phyloP scores from a whole-genome alignment of 2,113 vertebrate genomes.

The Taurulus bubalis region DNA sequence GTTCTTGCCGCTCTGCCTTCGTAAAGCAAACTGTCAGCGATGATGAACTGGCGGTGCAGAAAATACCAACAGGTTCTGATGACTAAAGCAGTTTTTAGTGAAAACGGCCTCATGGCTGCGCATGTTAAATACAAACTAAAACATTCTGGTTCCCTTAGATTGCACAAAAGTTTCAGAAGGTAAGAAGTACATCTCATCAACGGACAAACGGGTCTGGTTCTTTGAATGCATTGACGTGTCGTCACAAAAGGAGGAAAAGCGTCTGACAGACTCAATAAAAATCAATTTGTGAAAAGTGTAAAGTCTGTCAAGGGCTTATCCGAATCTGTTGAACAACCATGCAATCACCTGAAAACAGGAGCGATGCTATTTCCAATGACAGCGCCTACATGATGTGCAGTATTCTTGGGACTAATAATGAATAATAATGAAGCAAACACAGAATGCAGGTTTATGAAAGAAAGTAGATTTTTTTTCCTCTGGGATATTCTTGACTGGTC shows the following conservation, averaged over 20 bases:
- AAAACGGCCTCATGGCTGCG: slow-evolving; percentile 36
- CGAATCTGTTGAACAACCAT: neutral
- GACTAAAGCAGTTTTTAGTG: slow-evolving; percentile 39
- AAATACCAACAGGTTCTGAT: slow-evolving; percentile 43
- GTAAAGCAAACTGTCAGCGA: slow-evolving; percentile 43
- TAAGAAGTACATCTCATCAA: neutral
- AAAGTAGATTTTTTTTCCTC: neutral
- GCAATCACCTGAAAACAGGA: neutral
- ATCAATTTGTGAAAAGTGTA: neutral
- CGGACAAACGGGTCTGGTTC: neutral
- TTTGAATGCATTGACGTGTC: neutral
- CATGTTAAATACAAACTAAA: slow-evolving; percentile 44
- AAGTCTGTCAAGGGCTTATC: neutral
- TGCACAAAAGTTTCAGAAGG: slow-evolving; percentile 3
- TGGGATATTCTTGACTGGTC: neutral
- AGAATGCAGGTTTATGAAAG: neutral
- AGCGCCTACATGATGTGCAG: neutral
- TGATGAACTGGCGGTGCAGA: slow-evolving; percentile 32
- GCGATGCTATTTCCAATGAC: neutral
- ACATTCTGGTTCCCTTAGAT: neutral
- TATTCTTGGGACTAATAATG: neutral
- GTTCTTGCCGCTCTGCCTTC: slow-evolving; percentile 10
- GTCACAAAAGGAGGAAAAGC: neutral
- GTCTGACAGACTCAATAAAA: neutral
- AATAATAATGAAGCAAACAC: neutral